A percentile compares a stretch with the other conserved stretches of the same genome.
phyloP scores from a whole-genome alignment of 2,888 invertebrate genomes.

The Xestoiulus laeticollis region DNA sequence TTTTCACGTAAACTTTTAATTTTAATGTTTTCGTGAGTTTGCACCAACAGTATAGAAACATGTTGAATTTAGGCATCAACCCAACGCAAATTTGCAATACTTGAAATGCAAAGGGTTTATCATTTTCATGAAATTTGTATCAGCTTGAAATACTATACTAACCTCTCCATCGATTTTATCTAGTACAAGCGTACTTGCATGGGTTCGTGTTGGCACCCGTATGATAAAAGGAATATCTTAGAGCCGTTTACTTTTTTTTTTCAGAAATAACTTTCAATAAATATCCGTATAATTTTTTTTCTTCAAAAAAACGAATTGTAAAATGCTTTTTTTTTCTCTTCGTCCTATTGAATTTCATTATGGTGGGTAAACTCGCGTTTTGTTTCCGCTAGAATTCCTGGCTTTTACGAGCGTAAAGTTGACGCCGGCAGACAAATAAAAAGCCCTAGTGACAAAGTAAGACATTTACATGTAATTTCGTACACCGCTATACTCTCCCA shows the following conservation, averaged over 20 bases:
- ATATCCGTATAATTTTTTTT: constrained; percentile 19
- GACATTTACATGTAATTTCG: constrained; percentile 34
- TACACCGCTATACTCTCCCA: background rate
- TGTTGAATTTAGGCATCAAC: too few relatives aligned
- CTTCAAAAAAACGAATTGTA: background rate
- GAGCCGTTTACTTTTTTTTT: constrained; percentile 3
- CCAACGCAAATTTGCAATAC: too few relatives aligned
- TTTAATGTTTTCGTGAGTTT: too few relatives aligned
- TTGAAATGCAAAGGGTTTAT: background rate
- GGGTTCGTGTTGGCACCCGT: background rate
- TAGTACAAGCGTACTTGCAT: background rate
- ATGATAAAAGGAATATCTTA: background rate
- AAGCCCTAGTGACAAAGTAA: constrained; percentile 18
- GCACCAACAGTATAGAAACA: too few relatives aligned
- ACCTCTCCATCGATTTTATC: background rate
- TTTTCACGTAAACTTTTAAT: too few relatives aligned
- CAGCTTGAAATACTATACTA: background rate
- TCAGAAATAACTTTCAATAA: constrained; percentile 24
- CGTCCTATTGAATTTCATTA: constrained; percentile 30
- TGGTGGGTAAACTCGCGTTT: constrained; percentile 14
- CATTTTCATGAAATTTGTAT: background rate
- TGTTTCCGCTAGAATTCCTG: constrained; percentile 32
- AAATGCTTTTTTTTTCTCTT: background rate
- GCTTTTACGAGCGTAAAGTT: constrained; percentile 21
- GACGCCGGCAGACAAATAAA: constrained; percentile 20